phyloP scores from a whole-genome alignment of 30 jellyfish, hydroid and myxozoan genomes.

The Rhopilema esculentum region DNA sequence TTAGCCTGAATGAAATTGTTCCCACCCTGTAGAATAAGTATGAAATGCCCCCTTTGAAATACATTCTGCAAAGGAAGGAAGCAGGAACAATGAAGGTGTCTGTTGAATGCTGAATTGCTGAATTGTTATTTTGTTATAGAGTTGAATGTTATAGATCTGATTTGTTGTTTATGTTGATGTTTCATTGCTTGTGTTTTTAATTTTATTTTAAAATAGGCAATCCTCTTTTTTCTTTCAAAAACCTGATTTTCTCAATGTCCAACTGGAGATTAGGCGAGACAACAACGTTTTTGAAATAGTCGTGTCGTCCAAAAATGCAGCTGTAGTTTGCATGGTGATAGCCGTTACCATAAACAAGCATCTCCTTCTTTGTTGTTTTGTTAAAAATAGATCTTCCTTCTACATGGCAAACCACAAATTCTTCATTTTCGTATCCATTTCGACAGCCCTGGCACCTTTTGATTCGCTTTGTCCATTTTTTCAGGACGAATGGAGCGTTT shows the following conservation, averaged over 20 bases:
- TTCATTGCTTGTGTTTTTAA: neutral
- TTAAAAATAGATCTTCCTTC: neutral
- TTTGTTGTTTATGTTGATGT: neutral
- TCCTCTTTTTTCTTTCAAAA: conserved; percentile 9
- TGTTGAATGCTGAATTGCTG: neutral
- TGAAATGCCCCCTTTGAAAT: neutral
- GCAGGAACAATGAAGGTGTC: neutral
- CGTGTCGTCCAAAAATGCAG: neutral
- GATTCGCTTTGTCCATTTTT: neutral
- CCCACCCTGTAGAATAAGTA: neutral
- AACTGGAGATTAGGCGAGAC: neutral
- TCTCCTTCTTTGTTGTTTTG: neutral
- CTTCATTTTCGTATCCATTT: neutral
- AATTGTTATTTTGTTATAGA: too few relatives aligned
- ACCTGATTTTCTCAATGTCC: neutral
- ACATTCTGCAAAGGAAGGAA: neutral
- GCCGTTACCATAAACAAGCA: conserved; percentile 4
- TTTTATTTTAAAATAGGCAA: neutral
- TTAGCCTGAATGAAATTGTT: neutral
- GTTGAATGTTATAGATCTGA: neutral
- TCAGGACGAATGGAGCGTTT: neutral
- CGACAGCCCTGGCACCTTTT: neutral
- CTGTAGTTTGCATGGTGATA: neutral
- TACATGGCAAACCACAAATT: neutral
- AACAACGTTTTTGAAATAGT: neutral